Conservation (phyloP, 2,888 invertebrate genomes). For the Trissonchulus latispiculum region DNA sequence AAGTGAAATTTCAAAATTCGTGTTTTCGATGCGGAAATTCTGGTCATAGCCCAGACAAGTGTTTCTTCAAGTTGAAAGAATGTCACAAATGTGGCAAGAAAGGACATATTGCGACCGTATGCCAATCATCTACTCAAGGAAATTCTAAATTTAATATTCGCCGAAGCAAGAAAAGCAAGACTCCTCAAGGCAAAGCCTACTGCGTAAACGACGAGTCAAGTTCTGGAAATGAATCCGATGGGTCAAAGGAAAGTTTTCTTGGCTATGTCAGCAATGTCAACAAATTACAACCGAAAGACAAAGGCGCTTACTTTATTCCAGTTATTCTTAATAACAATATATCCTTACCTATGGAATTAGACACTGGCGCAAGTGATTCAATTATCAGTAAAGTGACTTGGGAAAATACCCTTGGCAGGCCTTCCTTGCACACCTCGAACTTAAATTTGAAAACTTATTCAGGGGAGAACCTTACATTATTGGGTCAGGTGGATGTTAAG, state of each 20-base stretch:
- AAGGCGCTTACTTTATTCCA: not conserved
- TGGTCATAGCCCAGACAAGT: not conserved
- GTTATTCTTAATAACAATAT: not conserved
- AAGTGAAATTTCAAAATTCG: not conserved
- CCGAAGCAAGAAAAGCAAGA: not conserved
- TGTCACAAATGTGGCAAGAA: not conserved
- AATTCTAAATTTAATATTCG: not conserved
- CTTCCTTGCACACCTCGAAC: not conserved
- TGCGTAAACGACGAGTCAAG: not conserved
- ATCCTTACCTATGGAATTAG: not conserved
- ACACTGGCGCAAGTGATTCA: not conserved
- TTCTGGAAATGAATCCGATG: not conserved
- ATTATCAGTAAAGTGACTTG: not conserved
- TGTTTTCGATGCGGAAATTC: not conserved
- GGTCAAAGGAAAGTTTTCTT: not conserved
- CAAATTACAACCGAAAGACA: not conserved
- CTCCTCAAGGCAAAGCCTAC: no score
- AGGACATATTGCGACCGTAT: not conserved
- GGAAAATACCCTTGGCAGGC: not conserved
- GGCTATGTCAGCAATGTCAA: not conserved
- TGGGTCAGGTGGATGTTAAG: not conserved
- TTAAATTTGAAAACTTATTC: not conserved
- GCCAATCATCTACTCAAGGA: not conserved
- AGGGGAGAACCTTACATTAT: not conserved
- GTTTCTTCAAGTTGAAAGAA: not conserved